A percentile compares a stretch with the other conserved stretches of the same genome.
Conservation (phyloP, 2,888 invertebrate species). For the Monopis laevigella region DNA sequence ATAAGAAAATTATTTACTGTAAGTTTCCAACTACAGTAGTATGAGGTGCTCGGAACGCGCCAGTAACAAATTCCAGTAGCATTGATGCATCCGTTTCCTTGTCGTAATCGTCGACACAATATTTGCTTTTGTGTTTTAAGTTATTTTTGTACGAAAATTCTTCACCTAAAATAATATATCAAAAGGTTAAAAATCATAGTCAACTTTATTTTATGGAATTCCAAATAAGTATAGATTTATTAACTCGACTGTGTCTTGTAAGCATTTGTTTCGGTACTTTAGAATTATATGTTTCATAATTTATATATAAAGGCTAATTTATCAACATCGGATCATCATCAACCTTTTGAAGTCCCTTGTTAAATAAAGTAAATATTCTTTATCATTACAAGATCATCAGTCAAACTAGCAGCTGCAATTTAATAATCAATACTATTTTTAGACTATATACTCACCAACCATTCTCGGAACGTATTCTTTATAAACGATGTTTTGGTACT, state of each 20-base stretch:
- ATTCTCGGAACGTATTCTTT: constrained; percentile 73
- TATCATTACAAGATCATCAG: no score
- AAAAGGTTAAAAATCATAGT: no score
- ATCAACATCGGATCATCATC: no score
- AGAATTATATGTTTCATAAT: no score
- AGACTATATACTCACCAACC: constrained; percentile 42
- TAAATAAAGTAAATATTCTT: no score
- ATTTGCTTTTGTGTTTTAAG: constrained; percentile 47
- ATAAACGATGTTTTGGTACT: constrained; percentile 72
- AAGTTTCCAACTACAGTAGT: constrained; percentile 66
- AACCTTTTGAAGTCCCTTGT: no score
- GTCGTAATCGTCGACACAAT: constrained; percentile 67
- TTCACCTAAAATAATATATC: constrained; percentile 27
- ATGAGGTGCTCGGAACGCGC: constrained; percentile 71
- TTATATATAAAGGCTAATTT: no score
- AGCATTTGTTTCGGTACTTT: background rate
- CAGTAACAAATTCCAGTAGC: constrained; percentile 68
- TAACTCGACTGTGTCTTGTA: background rate
- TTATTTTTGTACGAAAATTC: constrained; percentile 57
- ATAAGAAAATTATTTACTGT: no score
- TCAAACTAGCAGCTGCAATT: no score
- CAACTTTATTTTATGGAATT: no score
- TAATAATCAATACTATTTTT: no score
- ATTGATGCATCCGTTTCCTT: constrained; percentile 59
- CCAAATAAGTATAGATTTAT: background rate